Conservation (phyloP, 2,888 invertebrate genomes). For the Creontiades dilutus region DNA sequence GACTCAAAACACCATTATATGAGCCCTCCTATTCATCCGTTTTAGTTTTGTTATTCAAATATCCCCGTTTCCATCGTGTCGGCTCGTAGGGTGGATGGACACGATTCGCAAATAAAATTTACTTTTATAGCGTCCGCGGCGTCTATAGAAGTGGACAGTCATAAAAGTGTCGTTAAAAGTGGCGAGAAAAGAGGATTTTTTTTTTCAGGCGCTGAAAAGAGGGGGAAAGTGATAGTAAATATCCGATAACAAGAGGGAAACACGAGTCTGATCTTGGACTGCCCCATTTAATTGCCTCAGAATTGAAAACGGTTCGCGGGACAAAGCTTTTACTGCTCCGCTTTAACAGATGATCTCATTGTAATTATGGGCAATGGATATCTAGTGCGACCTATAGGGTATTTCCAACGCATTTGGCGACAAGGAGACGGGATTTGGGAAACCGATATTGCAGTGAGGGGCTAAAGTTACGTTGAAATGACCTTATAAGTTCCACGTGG, state of each 20-base stretch:
- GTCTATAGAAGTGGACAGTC: conserved; percentile 69
- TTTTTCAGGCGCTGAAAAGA: neutral
- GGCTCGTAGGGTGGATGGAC: conserved; percentile 1
- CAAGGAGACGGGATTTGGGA: neutral
- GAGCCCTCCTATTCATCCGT: neutral
- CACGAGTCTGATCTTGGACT: neutral
- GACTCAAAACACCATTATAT: conserved; percentile 67
- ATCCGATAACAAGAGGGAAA: conserved; percentile 58
- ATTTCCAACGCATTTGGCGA: neutral
- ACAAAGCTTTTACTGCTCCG: neutral
- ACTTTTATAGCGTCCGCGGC: conserved; percentile 65
- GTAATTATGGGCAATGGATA: conserved; percentile 25
- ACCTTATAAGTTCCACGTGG: no score
- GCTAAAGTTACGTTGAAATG: no score
- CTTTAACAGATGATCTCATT: conserved; percentile 25
- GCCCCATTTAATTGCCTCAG: conserved; percentile 30
- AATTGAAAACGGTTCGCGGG: neutral
- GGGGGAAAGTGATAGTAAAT: conserved; percentile 24
- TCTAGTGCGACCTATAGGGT: neutral
- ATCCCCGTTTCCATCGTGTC: conserved; percentile 1
- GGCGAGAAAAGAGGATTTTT: conserved; percentile 25
- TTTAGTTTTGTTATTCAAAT: conserved; percentile 71
- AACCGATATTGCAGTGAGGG: no score
- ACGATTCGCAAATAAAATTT: conserved; percentile 64
- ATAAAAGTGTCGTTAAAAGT: conserved; percentile 69